Evolutionary conservation across 2,888 invertebrate species (phyloP), one percentile per base, ranked within the genome.

Genomic region (Incurvaria masculella): DNA sequence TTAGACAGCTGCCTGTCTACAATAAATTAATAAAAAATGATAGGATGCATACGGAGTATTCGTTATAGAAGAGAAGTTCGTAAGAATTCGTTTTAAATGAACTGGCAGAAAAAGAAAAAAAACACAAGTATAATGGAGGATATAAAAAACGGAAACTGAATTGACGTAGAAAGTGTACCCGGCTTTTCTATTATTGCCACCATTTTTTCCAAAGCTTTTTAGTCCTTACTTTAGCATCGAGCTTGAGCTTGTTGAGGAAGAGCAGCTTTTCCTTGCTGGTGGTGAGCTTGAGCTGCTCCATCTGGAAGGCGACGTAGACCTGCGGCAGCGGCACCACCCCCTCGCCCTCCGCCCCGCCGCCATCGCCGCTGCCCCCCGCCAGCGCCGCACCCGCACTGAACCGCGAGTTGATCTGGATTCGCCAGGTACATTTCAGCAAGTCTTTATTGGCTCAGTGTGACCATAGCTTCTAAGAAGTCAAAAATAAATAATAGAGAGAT

Each of bases 161-260:
- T 27, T 18, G 44, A 42, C 18, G 44, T 45, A 26, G 11, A 33
- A 46, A 48, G 18, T 40, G 51, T 49, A n/a, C n/a, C n/a, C n/a
- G n/a, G n/a, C n/a, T n/a, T n/a, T n/a, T n/a, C n/a, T n/a, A n/a
- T n/a, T n/a, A n/a, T n/a, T n/a, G n/a, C n/a, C 51, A 48, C 44
- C 14, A 33, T 39, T 23, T 10, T 27, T 14, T 49, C 18, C 17
- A 53, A n/a, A n/a, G n/a, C n/a, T n/a, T n/a, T n/a, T n/a, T n/a
- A n/a, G n/a, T n/a, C n/a, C n/a, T 53, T 62, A 84, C 85, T 79
- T 85, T 85, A 8, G 87, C 81, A 56, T 84, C 82, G 23, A 84
- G 67, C 51, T 78, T 79, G 42, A 84, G 68, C 48, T 79, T 76
- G 57, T 82, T 81, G 27, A 84, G 66, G 53, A 80, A 72, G 18